phyloP scores from a whole-genome alignment of 2,888 invertebrate genomes.

The Cephalotes varians region DNA sequence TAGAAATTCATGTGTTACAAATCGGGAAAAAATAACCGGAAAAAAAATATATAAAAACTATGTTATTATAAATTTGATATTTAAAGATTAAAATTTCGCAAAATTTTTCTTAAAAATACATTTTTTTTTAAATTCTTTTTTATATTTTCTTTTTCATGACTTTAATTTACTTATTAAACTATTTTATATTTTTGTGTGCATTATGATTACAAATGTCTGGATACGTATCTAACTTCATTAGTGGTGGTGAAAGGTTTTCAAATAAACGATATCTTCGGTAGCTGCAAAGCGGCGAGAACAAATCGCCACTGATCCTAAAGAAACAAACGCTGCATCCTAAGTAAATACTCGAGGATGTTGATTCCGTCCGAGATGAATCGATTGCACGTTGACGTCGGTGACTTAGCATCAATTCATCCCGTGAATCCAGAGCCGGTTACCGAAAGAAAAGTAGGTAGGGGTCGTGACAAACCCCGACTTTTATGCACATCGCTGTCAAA shows the following conservation, averaged over 20 bases:
- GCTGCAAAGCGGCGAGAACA: conserved; percentile 48
- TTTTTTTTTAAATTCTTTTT: not conserved
- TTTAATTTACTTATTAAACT: not conserved
- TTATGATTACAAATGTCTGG: not conserved
- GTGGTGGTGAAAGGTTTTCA: conserved; percentile 48
- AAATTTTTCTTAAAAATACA: not conserved
- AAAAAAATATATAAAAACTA: not conserved
- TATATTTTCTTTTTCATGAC: not conserved
- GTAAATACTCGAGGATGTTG: conserved; percentile 78
- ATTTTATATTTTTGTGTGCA: not conserved
- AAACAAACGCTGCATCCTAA: conserved; percentile 76
- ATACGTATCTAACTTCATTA: not conserved
- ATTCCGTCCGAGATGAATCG: conserved; percentile 57
- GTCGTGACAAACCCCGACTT: conserved; percentile 63
- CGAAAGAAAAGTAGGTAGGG: conserved; percentile 46
- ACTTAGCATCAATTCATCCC: conserved; percentile 79
- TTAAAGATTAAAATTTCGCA: not conserved
- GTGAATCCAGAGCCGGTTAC: conserved; percentile 71
- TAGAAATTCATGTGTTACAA: not conserved
- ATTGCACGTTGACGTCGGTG: conserved; percentile 77
- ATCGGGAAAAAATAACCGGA: not conserved
- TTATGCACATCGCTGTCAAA: conserved; percentile 67
- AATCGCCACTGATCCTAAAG: conserved; percentile 69
- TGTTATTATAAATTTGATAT: not conserved
- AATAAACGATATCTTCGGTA: conserved; percentile 45